Evolutionary conservation across 2,113 vertebrate genomes (phyloP).

Genomic region (Dermatemys mawii): DNA sequence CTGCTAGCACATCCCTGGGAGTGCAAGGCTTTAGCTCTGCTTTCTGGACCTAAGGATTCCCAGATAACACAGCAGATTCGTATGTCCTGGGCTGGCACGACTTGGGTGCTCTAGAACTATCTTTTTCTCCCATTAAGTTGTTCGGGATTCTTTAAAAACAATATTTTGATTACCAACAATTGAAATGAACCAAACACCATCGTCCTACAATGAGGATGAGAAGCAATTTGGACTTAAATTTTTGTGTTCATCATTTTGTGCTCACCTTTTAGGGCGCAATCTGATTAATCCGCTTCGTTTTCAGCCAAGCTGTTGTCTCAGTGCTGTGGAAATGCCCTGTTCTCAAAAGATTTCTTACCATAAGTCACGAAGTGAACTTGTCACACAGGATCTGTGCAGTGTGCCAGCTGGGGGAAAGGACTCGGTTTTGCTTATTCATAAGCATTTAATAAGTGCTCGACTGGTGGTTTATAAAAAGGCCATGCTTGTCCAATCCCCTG

Average conservation of each 20-base stretch:
- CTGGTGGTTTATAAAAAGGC: neutral
- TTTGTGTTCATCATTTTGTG: neutral
- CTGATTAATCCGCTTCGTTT: neutral
- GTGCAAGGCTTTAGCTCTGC: neutral
- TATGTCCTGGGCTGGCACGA: neutral
- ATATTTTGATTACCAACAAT: fast-evolving
- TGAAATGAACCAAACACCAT: neutral
- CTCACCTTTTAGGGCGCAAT: fast-evolving
- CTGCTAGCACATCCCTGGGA: neutral
- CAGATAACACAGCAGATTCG: neutral
- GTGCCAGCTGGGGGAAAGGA: neutral
- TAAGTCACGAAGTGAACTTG: fast-evolving
- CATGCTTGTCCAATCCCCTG: neutral
- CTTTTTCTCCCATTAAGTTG: neutral
- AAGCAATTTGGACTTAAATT: neutral
- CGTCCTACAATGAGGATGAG: neutral
- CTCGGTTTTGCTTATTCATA: neutral
- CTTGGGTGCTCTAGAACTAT: neutral
- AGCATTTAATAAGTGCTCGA: fast-evolving
- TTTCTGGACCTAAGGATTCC: neutral
- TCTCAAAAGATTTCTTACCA: neutral
- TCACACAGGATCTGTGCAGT: neutral
- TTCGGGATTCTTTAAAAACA: neutral
- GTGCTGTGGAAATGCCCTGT: neutral
- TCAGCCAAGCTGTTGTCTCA: neutral